Evolutionary conservation across 2,888 invertebrate species (phyloP).

Genomic region (Lacanobia wlatinum): DNA sequence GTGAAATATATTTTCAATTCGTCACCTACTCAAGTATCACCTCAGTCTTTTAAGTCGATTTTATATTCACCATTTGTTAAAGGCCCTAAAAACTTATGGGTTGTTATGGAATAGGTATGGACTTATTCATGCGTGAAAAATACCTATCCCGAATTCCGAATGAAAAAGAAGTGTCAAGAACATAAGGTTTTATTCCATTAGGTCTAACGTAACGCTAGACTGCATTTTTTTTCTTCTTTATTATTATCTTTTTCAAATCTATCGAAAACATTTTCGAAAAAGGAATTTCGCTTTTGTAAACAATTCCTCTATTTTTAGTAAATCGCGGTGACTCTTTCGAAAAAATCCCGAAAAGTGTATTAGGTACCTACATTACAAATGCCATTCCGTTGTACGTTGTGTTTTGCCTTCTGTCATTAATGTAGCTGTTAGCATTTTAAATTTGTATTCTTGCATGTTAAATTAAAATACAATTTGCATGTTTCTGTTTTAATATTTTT

Average conservation of each 20-base stretch:
- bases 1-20: background rate
- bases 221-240: background rate
- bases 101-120: too few relatives aligned
- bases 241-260: background rate
- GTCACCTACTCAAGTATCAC: too few relatives aligned
- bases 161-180: background rate
- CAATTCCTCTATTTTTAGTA: too few relatives aligned
- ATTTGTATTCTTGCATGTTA: conserved; percentile 22
- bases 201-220: background rate
- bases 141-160: background rate
- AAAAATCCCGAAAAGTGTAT: too few relatives aligned
- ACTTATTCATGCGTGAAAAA: background rate
- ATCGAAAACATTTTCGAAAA: conserved; percentile 1
- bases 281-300: background rate
- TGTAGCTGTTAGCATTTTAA: conserved; percentile 36
- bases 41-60: too few relatives aligned
- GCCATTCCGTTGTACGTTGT: background rate
- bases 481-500: conserved; percentile 20
- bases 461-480: conserved; percentile 36
- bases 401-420: conserved; percentile 13
- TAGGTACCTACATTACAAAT: too few relatives aligned
- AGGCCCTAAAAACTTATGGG: too few relatives aligned
- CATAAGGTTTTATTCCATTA: conserved; percentile 1
- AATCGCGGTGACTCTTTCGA: too few relatives aligned
- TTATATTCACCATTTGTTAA: too few relatives aligned